Percentiles rank a stretch among this genome's conserved stretches.
phyloP scores from a whole-genome alignment of 2,888 invertebrate species.

The Drosophila neotestacea region DNA sequence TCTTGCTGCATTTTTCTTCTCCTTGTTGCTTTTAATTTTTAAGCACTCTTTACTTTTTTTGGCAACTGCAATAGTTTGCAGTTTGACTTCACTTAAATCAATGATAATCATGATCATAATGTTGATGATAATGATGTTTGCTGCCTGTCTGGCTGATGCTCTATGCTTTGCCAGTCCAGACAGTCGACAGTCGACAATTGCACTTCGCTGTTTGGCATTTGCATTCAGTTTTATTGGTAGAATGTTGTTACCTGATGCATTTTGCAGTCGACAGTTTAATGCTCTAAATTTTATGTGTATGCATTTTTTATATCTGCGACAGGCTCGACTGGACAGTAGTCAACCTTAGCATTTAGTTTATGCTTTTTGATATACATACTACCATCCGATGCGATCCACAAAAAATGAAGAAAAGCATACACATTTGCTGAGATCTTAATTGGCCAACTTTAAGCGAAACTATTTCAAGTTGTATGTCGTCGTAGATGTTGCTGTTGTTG shows the following conservation, averaged over 20 bases:
- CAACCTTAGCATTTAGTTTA: slow-evolving; percentile 81
- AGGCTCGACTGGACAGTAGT: slow-evolving; percentile 51
- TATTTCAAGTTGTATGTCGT: slow-evolving; percentile 16
- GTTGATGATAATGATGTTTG: slow-evolving; percentile 21
- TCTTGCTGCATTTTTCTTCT: slow-evolving; percentile 30
- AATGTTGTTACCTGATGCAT: slow-evolving; percentile 39
- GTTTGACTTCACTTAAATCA: slow-evolving; percentile 69
- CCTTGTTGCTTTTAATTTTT: slow-evolving; percentile 43
- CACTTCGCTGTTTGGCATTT: slow-evolving; percentile 79
- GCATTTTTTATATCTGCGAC: slow-evolving; percentile 53
- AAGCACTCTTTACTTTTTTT: slow-evolving; percentile 46
- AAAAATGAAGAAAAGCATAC: slow-evolving; percentile 2
- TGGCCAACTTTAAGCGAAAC: slow-evolving; percentile 47
- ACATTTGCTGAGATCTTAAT: slow-evolving; percentile 70
- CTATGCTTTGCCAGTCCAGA: slow-evolving; percentile 18
- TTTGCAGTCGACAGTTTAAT: slow-evolving; percentile 72
- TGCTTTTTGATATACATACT: slow-evolving; percentile 49
- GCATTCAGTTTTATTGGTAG: slow-evolving; percentile 64
- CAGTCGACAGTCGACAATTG: slow-evolving; percentile 37
- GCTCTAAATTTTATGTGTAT: slow-evolving; percentile 77
- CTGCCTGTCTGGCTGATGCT: slow-evolving; percentile 34
- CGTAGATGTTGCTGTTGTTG: slow-evolving; percentile 14
- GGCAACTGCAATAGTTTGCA: slow-evolving; percentile 68
- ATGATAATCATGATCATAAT: slow-evolving; percentile 55
- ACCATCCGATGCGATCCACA: slow-evolving; percentile 11